These are phyloP conservation scores for Mechanitis mazaeus DNA, from an alignment of 2,888 invertebrate genomes.

Conservation along the genomic window DNA sequence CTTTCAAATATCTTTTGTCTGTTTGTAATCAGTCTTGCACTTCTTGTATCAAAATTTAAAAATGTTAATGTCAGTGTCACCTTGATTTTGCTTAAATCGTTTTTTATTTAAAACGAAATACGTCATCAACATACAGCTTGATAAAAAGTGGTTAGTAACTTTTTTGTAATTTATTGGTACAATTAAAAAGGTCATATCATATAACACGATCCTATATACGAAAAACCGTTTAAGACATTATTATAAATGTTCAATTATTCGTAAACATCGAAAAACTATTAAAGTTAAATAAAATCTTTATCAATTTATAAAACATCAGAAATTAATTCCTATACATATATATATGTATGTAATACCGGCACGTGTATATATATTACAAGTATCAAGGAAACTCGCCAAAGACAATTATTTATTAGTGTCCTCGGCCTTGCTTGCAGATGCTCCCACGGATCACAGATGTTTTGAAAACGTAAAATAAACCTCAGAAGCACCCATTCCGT, in stretches of 20 bases:
- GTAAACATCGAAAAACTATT: too few species aligned
- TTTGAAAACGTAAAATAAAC: constrained; percentile 51
- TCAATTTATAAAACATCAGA: too few species aligned
- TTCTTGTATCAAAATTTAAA: background rate
- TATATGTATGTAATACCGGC: too few species aligned
- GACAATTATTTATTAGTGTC: constrained; percentile 46
- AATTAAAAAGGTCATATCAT: too few species aligned
- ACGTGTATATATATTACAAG: constrained; percentile 9
- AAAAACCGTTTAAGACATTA: too few species aligned
- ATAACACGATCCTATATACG: too few species aligned
- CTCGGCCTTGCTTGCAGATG: constrained; percentile 64
- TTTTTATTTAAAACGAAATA: background rate
- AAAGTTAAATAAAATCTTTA: too few species aligned
- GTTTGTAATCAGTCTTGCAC: background rate
- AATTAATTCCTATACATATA: too few species aligned
- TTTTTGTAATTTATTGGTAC: too few species aligned
- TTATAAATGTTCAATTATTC: too few species aligned
- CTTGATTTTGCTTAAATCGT: background rate
- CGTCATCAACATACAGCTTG: background rate
- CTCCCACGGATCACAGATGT: constrained; percentile 56
- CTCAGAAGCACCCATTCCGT: constrained; percentile 43
- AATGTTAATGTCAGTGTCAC: background rate
- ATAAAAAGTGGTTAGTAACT: background rate
- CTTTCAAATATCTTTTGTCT: background rate
- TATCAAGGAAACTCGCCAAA: constrained; percentile 18